Percentiles rank a stretch among this genome's conserved stretches.
These are phyloP conservation scores for Xanthia icteritia DNA, from an alignment of 2,888 invertebrate genomes.

Conservation along the genomic window DNA sequence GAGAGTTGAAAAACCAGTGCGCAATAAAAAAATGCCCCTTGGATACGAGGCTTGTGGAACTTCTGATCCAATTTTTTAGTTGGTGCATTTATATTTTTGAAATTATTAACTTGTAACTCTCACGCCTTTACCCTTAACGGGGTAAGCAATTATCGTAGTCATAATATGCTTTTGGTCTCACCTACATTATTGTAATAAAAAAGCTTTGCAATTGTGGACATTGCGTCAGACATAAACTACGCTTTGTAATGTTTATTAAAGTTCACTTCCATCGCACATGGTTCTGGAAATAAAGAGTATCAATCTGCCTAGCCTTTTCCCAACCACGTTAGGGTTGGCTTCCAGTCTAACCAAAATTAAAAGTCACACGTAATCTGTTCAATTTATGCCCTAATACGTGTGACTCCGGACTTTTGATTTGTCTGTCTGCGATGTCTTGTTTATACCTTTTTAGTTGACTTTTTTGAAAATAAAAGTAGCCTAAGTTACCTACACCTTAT, in stretches of 20 bases:
- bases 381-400: no score
- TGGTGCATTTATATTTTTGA: slow-evolving; percentile 13
- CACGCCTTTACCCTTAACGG: slow-evolving; percentile 51
- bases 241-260: neutral
- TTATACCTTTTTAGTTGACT: no score
- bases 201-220: neutral
- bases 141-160: slow-evolving; percentile 28
- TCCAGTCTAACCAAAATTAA: neutral
- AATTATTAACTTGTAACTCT: slow-evolving; percentile 54
- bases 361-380: no score
- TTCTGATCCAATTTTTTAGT: slow-evolving; percentile 11
- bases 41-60: slow-evolving; percentile 3
- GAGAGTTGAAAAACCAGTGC: neutral
- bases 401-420: no score
- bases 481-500: no score
- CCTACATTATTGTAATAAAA: neutral
- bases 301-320: neutral
- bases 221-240: neutral
- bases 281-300: neutral
- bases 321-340: neutral
- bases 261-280: neutral
- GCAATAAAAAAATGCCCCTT: no score
- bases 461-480: no score
- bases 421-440: no score
- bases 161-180: slow-evolving; percentile 24